These are phyloP conservation scores for Hyles vespertilio DNA, from an alignment of 1,140 invertebrate genomes.

Conservation along the genomic window DNA sequence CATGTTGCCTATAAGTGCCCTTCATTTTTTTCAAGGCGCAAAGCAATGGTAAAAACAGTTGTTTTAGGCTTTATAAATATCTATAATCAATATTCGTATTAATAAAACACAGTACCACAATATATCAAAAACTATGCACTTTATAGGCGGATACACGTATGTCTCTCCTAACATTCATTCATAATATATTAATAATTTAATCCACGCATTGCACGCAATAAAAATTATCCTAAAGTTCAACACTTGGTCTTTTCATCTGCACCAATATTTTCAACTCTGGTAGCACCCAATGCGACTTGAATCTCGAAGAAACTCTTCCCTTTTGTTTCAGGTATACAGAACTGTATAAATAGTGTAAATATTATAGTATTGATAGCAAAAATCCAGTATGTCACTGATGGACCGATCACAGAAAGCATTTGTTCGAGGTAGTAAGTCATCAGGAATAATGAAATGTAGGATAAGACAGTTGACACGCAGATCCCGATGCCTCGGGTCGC, in stretches of 20 bases:
- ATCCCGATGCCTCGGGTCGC: slow-evolving; percentile 36
- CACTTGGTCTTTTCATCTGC: background rate
- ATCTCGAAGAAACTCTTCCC: slow-evolving; percentile 33
- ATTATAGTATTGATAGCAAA: slow-evolving; percentile 22
- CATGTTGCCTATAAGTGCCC: too few species aligned
- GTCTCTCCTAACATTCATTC: background rate
- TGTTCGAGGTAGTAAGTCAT: slow-evolving; percentile 14
- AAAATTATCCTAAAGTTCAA: too few species aligned
- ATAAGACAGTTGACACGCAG: slow-evolving; percentile 51
- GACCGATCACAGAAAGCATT: slow-evolving; percentile 18
- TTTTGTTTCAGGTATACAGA: slow-evolving; percentile 34
- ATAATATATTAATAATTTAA: background rate
- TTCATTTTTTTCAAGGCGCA: too few species aligned
- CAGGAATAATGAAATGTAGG: slow-evolving; percentile 77
- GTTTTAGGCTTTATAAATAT: too few species aligned
- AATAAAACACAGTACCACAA: too few species aligned
- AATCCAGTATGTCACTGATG: slow-evolving; percentile 22
- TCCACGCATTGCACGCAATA: background rate
- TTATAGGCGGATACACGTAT: too few species aligned
- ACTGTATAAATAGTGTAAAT: slow-evolving; percentile 21
- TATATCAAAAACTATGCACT: too few species aligned
- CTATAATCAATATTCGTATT: too few species aligned
- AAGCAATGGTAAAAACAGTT: too few species aligned
- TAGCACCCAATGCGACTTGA: slow-evolving; percentile 13
- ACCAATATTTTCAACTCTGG: background rate